Evolutionary conservation across 2,113 vertebrate species (phyloP).

Genomic region (Heliornis fulica): DNA sequence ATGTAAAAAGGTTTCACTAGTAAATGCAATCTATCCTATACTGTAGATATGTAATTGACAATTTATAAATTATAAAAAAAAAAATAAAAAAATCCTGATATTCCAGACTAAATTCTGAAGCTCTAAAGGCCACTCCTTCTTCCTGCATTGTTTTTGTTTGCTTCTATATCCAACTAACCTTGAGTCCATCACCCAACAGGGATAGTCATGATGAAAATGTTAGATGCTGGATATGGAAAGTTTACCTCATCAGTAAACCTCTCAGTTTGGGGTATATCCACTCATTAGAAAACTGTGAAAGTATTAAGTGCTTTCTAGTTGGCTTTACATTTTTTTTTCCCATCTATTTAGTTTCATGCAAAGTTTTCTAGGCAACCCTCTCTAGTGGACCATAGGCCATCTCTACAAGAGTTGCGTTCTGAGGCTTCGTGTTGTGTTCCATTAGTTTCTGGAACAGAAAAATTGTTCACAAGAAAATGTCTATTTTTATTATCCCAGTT

Average conservation of each 20-base stretch:
- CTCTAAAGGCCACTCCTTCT: neutral
- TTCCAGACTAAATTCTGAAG: neutral
- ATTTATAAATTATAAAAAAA: neutral
- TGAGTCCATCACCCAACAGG: accelerated
- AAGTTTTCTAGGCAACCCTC: neutral
- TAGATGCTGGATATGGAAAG: neutral
- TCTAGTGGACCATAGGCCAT: neutral
- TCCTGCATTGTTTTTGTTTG: neutral
- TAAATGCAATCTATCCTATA: neutral
- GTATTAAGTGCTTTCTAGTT: neutral
- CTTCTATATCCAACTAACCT: neutral
- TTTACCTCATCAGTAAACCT: neutral
- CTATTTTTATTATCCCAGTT: neutral
- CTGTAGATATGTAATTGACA: neutral
- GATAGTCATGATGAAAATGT: neutral
- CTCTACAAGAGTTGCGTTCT: neutral
- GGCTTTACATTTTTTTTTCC: neutral
- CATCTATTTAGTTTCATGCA: neutral
- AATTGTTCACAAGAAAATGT: neutral
- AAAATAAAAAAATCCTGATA: no score
- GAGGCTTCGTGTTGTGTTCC: neutral
- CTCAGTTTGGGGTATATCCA: neutral
- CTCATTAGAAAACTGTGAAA: neutral
- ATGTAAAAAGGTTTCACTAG: neutral
- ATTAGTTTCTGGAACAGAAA: neutral